Evolutionary conservation across 2,888 invertebrate genomes (phyloP).

Genomic region (Agonopterix alstromeriana): DNA sequence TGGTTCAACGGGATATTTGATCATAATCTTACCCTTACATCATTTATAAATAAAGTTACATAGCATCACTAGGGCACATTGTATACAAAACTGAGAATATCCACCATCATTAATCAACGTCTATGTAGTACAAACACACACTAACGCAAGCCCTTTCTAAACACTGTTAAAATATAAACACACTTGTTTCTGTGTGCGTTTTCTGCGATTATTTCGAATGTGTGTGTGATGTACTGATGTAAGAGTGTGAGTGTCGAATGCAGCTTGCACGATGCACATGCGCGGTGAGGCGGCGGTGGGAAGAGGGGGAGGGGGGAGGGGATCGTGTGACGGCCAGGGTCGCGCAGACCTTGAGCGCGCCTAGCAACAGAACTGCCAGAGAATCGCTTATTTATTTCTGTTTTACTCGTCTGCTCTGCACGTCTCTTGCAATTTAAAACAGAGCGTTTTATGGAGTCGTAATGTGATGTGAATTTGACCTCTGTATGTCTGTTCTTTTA

Average conservation of each 20-base stretch:
- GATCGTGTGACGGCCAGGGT: slow-evolving; percentile 52
- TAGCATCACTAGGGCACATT: too few species aligned
- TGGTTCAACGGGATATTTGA: neutral
- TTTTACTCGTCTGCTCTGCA: slow-evolving; percentile 58
- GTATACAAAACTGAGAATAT: slow-evolving; percentile 8
- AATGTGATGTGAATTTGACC: slow-evolving; percentile 36
- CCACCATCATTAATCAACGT: slow-evolving; percentile 27
- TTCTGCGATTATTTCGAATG: slow-evolving; percentile 8
- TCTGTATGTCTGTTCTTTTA: slow-evolving; percentile 15
- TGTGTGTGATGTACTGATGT: slow-evolving; percentile 21
- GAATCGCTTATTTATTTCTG: slow-evolving; percentile 56
- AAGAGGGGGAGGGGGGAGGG: slow-evolving; percentile 23
- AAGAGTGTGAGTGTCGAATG: slow-evolving; percentile 26
- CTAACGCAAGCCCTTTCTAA: slow-evolving; percentile 29
- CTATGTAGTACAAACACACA: slow-evolving; percentile 26
- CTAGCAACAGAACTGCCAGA: slow-evolving; percentile 62
- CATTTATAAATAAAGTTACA: too few species aligned
- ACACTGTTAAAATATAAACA: slow-evolving; percentile 1
- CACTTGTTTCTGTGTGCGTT: slow-evolving; percentile 1
- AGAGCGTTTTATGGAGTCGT: slow-evolving; percentile 54
- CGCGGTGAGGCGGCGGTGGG: slow-evolving; percentile 27
- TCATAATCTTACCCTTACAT: too few species aligned
- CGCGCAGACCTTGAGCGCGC: slow-evolving; percentile 66
- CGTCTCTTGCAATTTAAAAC: slow-evolving; percentile 57
- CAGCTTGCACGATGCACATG: slow-evolving; percentile 56